Conservation (phyloP, 2,888 invertebrate species). For the Andrena camellia region DNA sequence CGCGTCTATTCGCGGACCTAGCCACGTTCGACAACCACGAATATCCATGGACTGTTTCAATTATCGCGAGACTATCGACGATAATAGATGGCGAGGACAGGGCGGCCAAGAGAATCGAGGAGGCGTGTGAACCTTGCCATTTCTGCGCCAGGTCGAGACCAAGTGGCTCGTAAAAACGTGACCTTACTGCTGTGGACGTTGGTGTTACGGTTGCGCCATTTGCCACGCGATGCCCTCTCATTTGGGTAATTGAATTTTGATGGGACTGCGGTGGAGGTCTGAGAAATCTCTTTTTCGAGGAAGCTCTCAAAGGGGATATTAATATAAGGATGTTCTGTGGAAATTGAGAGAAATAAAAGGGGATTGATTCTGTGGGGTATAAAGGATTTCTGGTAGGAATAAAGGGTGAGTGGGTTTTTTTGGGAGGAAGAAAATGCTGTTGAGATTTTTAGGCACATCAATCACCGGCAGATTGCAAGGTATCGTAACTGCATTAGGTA, state of each 20-base stretch:
- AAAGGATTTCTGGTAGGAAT: no score
- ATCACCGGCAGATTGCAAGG: slow-evolving; percentile 55
- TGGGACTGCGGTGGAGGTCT: not conserved
- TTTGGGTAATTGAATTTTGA: slow-evolving; percentile 10
- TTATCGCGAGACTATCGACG: slow-evolving; percentile 68
- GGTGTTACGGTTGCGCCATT: slow-evolving; percentile 39
- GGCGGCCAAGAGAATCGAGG: slow-evolving; percentile 71
- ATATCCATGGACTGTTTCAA: slow-evolving; percentile 79
- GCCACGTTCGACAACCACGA: not conserved
- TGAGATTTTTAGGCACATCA: slow-evolving; percentile 27
- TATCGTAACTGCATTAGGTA: slow-evolving; percentile 64
- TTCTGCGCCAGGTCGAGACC: slow-evolving; percentile 49
- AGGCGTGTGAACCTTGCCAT: slow-evolving; percentile 81
- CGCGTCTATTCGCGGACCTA: slow-evolving; percentile 31
- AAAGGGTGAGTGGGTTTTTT: not conserved
- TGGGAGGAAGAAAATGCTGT: not conserved
- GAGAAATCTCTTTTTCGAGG: not conserved
- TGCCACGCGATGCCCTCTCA: slow-evolving; percentile 8
- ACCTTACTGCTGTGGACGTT: slow-evolving; percentile 61
- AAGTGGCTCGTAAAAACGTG: slow-evolving; percentile 76
- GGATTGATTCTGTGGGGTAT: no score
- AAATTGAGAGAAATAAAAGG: no score
- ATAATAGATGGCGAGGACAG: slow-evolving; percentile 26
- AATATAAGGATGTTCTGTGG: no score
- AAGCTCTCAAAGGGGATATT: no score